Evolutionary conservation across 2,797 vertebrate genomes (phyloP), one percentile per base, ranked within the genome.

Genomic region (Clarias pachynema): DNA sequence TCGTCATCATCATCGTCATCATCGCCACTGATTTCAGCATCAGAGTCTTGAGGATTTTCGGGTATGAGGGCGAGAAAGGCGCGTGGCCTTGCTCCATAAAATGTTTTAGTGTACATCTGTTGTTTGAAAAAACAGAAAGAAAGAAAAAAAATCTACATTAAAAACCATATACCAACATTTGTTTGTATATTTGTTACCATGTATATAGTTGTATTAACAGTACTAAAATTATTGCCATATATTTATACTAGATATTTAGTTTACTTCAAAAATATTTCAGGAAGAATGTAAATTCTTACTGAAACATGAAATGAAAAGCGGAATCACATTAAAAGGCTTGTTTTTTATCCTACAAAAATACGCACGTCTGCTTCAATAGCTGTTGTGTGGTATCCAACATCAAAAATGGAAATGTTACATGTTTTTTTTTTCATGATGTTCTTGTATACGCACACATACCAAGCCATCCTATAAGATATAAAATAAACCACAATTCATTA

Each of bases 101-200:
- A 73, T n/a, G 37, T 44, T 49, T 73, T 40, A 5, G 37, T n/a
- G 63, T 81, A 62, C 78, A 77, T 85, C 60, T 84, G 72, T 49
- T 66, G 75, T 65, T 68, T 75, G 15, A 49, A 81, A 81, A 81
- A 70, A n/a, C 49, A 53, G 4, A 53, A 83, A 80, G 78, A 82
- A 56, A 20, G 16, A 70, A 84, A 81, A 63, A 22, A 69, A 8
- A 37, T 20, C 16, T 8, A 18, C 3, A 69, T 56, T 60, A 78
- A 34, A 59, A 59, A 59, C 29, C 14, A 53, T 73, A 73, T 49
- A 63, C 24, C 26, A 84, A n/a, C 14, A 77, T 77, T 31, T 81
- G n/a, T 81, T 37, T 63, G 12, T 81, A 37, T 63, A 14, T 84
- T 77, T 74, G 12, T 53, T 56, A 68, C 12, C 6, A 68, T n/a